Percentiles rank a stretch among this genome's conserved stretches.
Conservation (phyloP, 2,888 invertebrate species). For the Polydrusus cervinus region DNA sequence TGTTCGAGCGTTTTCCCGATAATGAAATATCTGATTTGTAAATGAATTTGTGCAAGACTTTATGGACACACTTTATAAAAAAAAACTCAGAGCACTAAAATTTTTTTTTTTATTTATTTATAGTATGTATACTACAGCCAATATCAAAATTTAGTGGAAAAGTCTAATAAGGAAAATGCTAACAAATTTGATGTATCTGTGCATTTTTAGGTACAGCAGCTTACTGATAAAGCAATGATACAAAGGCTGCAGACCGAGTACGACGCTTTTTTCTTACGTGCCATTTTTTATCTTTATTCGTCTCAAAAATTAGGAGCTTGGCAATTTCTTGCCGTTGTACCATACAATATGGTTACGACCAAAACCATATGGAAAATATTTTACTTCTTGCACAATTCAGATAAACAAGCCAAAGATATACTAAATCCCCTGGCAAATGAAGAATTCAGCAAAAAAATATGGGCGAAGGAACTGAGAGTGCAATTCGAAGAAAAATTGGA, state of each 20-base stretch:
- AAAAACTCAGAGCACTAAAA: too few species aligned
- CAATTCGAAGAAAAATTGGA: conserved; percentile 79
- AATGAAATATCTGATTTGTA: too few species aligned
- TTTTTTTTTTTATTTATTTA: too few species aligned
- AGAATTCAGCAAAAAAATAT: conserved; percentile 73
- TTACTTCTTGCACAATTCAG: conserved; percentile 76
- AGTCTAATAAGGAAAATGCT: too few species aligned
- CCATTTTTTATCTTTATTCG: conserved; percentile 80
- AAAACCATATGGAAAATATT: conserved; percentile 79
- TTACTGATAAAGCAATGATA: conserved; percentile 72
- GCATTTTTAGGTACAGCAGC: conserved; percentile 62
- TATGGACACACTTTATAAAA: too few species aligned
- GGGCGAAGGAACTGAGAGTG: conserved; percentile 71
- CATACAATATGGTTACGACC: conserved; percentile 77
- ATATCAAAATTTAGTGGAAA: too few species aligned
- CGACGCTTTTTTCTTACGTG: conserved; percentile 81
- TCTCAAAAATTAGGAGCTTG: conserved; percentile 84
- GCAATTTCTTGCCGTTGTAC: conserved; percentile 87
- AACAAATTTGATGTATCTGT: too few species aligned
- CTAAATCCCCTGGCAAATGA: conserved; percentile 61
- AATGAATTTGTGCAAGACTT: too few species aligned
- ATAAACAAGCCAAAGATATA: conserved; percentile 68
- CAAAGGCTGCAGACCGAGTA: conserved; percentile 81
- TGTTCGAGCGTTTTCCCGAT: too few species aligned
- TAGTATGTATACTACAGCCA: too few species aligned